Evolutionary conservation across 2,113 vertebrate species (phyloP).

Genomic region (Hippocampus barbouri): DNA sequence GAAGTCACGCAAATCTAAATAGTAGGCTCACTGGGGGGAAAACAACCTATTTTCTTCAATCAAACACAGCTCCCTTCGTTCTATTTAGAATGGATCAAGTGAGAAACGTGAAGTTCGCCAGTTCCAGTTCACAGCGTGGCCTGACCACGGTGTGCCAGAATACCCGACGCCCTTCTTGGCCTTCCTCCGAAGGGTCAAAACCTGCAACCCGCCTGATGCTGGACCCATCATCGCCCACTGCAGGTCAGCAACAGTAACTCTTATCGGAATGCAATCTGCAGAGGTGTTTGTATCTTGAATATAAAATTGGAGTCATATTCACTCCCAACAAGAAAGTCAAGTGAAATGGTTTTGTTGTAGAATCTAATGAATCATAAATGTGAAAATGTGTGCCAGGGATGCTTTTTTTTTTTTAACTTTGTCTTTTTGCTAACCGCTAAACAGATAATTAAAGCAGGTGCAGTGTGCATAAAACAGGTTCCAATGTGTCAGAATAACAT

Average conservation of each 20-base stretch:
- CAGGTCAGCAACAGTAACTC: constrained; percentile 76
- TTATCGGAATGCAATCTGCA: not conserved
- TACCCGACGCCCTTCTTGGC: constrained; percentile 97
- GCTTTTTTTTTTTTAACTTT: not conserved
- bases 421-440: not conserved
- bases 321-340: too few species aligned
- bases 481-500: not conserved
- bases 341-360: too few species aligned
- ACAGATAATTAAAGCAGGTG: not conserved
- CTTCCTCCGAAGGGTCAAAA: constrained; percentile 93
- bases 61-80: not conserved
- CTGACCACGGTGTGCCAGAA: constrained; percentile 92
- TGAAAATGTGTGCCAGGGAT: too few species aligned
- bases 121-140: constrained; percentile 99
- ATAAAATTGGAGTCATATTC: not conserved
- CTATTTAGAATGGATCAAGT: constrained; percentile 86
- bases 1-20: not conserved
- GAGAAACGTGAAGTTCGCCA: constrained; percentile 97
- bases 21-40: not conserved
- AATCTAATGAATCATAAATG: too few species aligned
- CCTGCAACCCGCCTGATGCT: constrained; percentile 92
- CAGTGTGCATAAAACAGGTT: not conserved
- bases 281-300: not conserved
- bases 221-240: constrained; percentile 96
- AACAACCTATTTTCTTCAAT: not conserved